A percentile compares a stretch with the other conserved stretches of the same genome.
phyloP scores from a whole-genome alignment of 2,113 vertebrate species.

The Pangasianodon hypophthalmus region DNA sequence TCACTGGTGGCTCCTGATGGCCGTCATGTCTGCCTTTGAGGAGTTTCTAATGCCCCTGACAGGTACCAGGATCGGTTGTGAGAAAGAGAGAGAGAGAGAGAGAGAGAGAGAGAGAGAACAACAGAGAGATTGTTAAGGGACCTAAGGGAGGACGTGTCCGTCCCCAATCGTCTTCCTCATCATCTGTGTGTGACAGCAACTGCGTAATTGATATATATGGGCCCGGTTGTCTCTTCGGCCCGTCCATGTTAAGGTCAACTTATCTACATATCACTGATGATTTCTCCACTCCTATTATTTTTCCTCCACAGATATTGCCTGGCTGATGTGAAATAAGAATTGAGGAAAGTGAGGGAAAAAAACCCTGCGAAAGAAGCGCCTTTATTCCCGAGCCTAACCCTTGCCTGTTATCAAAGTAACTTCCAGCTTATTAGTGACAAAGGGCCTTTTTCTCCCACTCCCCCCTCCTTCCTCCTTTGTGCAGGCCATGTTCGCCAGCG shows the following conservation, averaged over 20 bases:
- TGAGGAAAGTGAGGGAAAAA: slow-evolving; percentile 28
- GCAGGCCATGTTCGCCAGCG: slow-evolving; percentile 88
- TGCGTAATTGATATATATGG: slow-evolving; percentile 75
- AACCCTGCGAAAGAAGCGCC: slow-evolving; percentile 63
- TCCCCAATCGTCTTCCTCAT: slow-evolving; percentile 49
- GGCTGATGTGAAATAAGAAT: slow-evolving; percentile 69
- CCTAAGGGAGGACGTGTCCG: slow-evolving; percentile 37
- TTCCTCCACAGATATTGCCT: slow-evolving; percentile 78
- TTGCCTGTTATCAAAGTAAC: slow-evolving; percentile 97
- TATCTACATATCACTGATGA: slow-evolving; percentile 71
- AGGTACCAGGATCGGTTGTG: slow-evolving; percentile 54
- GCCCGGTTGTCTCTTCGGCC: slow-evolving; percentile 65
- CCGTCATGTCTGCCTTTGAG: slow-evolving; percentile 54
- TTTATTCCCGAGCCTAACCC: slow-evolving; percentile 85
- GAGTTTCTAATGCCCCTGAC: slow-evolving; percentile 53
- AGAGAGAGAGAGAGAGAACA: slow-evolving; percentile 7
- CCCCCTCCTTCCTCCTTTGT: slow-evolving; percentile 77
- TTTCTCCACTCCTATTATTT: slow-evolving; percentile 74
- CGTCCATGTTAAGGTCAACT: slow-evolving; percentile 68
- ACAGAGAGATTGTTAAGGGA: slow-evolving; percentile 44
- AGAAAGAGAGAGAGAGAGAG: slow-evolving; percentile 32
- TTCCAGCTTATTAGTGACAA: slow-evolving; percentile 97
- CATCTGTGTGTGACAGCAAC: slow-evolving; percentile 67
- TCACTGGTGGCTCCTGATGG: slow-evolving; percentile 39
- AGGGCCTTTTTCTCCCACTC: slow-evolving; percentile 79